These are phyloP conservation scores for Ammodytes dubius DNA, from an alignment of 2,113 vertebrate species.

Conservation along the genomic window DNA sequence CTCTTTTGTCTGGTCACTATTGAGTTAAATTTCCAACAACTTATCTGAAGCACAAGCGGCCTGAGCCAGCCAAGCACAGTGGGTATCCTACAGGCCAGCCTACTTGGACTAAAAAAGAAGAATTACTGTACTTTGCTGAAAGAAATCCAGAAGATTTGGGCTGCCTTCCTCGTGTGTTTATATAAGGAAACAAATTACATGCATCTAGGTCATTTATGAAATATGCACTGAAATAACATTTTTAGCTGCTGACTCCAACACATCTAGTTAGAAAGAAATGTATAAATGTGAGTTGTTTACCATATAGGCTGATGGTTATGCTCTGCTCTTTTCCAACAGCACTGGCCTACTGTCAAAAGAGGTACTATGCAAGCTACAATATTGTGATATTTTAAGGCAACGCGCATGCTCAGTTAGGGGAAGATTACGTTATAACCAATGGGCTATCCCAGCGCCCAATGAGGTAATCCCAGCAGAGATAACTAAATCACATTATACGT, in stretches of 20 bases:
- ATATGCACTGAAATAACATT: conserved; percentile 36
- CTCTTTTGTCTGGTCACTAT: conserved; percentile 60
- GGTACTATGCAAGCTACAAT: conserved; percentile 62
- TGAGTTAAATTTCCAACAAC: conserved; percentile 74
- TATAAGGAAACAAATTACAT: conserved; percentile 41
- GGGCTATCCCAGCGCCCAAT: conserved; percentile 70
- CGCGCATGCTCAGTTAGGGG: conserved; percentile 79
- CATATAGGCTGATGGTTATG: conserved; percentile 67
- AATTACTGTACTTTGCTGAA: conserved; percentile 26
- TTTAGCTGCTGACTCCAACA: conserved; percentile 34
- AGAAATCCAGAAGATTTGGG: conserved; percentile 14
- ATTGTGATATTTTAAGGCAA: conserved; percentile 71
- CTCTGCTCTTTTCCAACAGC: conserved; percentile 73
- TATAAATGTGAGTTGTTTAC: conserved; percentile 74
- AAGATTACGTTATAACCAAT: conserved; percentile 76
- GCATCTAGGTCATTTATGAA: conserved; percentile 50
- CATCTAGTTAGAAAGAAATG: conserved; percentile 51
- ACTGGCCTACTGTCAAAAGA: conserved; percentile 66
- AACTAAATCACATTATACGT: conserved; percentile 69
- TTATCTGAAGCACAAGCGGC: conserved; percentile 53
- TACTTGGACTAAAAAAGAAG: conserved; percentile 43
- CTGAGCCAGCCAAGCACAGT: conserved; percentile 58
- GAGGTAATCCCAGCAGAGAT: conserved; percentile 73
- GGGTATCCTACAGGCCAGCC: conserved; percentile 60
- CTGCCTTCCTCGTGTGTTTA: conserved; percentile 24